Base-by-base conservation (phyloP, 2,797 vertebrate species). In the Merluccius polli region DNA sequence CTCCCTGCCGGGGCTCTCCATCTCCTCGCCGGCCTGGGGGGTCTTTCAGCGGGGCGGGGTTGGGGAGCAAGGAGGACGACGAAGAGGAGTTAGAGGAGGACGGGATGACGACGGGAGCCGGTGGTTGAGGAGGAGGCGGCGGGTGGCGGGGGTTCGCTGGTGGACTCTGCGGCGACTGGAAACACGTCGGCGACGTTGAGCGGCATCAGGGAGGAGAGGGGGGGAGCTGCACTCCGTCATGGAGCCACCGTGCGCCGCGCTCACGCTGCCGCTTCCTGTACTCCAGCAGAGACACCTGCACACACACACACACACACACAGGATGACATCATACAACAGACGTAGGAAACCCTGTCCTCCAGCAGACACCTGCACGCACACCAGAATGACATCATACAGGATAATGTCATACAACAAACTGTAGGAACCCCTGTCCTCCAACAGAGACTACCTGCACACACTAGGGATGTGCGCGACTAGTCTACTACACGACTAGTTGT, bases 241-340 rank as follows among this genome's bases (percentile, higher is more conserved):
- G 8, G 97, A 99, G 85, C 97, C 98, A 85, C 97, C 98, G 4
- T 99, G 90, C 97, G 97, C 12, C 96, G 95, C 63, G 98, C 98
- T 99, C 98, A 0, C 97, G 94, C 82, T 99, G 98, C 59, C 98
- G 96, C 82, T 99, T 99, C 38, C 98, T 95, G 85, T 99, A 99
- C 86, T 99, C 98, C 68, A 99, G 80, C 79, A 99, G 93, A 75
- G 98, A 99, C 79, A 99, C 98, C 98, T 99, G 88, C 1, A 52
- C 73, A 71, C 75, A 82, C 13, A 32, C 30, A 75, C 24, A 29
- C 65, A 0, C 21, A 73, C 4, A 29, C 11, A 73, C 4, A 29
- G 52, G 16, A 9, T 21, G 18, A 72, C 11, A n/a, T 63, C 59
- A 63, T 63, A 18, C 6, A n/a, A n/a, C n/a, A n/a, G n/a, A n/a